phyloP scores from a whole-genome alignment of 2,888 invertebrate genomes.

The Nomada goodeniana region DNA sequence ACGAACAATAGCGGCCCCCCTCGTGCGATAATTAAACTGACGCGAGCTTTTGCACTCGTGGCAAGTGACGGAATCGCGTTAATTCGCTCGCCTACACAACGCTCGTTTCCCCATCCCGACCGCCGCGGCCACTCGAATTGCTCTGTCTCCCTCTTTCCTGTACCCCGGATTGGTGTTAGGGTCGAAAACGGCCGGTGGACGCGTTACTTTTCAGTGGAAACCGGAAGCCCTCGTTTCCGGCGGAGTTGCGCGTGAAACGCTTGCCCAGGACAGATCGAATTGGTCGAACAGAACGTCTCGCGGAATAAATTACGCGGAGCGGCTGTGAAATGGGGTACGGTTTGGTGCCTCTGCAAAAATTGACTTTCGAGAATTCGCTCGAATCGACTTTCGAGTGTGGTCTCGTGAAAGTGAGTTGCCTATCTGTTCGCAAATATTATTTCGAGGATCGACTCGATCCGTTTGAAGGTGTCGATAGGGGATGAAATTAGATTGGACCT shows the following conservation, averaged over 20 bases:
- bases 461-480: too few species aligned
- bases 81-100: slow-evolving; percentile 62
- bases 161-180: not conserved
- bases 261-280: not conserved
- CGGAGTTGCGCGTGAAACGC: not conserved
- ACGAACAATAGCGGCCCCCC: slow-evolving; percentile 67
- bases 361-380: too few species aligned
- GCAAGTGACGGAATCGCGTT: slow-evolving; percentile 72
- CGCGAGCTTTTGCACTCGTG: slow-evolving; percentile 69
- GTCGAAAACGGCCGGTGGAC: slow-evolving; percentile 10
- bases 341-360: too few species aligned
- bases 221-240: not conserved
- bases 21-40: slow-evolving; percentile 74
- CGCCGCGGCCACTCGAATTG: slow-evolving; percentile 38
- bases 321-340: too few species aligned
- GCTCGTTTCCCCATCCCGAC: not conserved
- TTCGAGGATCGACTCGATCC: too few species aligned
- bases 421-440: too few species aligned
- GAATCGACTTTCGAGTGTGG: too few species aligned
- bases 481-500: too few species aligned
- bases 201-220: slow-evolving; percentile 33
- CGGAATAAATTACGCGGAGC: too few species aligned
- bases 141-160: not conserved
- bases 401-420: too few species aligned
- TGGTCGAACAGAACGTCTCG: too few species aligned